Conservation (phyloP, 2,797 vertebrate species). For the Xenops minutus region DNA sequence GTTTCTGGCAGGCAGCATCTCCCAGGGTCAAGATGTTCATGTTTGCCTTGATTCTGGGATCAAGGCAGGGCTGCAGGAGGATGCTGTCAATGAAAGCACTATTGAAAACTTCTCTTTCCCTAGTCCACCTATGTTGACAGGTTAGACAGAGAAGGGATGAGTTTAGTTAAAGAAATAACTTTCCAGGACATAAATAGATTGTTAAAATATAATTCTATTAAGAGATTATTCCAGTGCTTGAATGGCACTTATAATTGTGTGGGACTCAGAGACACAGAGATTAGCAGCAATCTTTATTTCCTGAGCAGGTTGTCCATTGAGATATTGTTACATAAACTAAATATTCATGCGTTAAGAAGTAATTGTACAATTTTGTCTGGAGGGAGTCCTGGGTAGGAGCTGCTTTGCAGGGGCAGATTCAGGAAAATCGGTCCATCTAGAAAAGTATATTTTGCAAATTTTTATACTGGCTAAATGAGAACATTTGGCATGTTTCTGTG, state of each 20-base stretch:
- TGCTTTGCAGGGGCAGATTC: neutral
- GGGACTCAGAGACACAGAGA: neutral
- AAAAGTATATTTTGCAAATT: neutral
- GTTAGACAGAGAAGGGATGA: neutral
- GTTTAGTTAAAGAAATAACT: neutral
- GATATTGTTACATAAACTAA: neutral
- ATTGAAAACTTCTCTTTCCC: neutral
- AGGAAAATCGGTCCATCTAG: neutral
- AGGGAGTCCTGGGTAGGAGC: neutral
- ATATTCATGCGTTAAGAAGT: neutral
- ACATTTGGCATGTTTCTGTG: neutral
- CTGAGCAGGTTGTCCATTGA: neutral
- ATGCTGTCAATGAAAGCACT: neutral
- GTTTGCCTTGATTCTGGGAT: neutral
- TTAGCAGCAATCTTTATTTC: neutral
- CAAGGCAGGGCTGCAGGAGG: neutral
- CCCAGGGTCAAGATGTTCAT: accelerated
- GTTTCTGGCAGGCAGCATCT: neutral
- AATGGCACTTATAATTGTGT: neutral
- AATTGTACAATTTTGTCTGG: neutral
- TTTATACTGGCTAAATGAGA: neutral
- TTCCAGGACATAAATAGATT: neutral
- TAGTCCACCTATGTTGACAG: neutral
- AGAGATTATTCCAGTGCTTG: neutral
- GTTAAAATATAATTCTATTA: constrained; percentile 22